Percentiles rank a stretch among this genome's conserved stretches.
phyloP scores from a whole-genome alignment of 1,140 invertebrate species.

The Anthonomus grandis region DNA sequence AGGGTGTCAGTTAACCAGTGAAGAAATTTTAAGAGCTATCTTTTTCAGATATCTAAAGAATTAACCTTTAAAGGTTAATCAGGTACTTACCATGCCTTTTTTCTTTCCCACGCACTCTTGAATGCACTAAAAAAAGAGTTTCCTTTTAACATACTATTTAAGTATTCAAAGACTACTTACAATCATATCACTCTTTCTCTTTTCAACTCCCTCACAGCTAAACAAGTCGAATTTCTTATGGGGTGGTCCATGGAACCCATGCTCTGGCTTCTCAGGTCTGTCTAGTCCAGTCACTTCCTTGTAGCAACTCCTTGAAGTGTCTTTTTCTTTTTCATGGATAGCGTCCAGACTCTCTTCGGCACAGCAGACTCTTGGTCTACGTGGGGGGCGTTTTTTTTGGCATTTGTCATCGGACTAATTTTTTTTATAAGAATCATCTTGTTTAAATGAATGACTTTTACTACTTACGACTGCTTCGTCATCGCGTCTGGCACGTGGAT shows the following conservation, averaged over 20 bases:
- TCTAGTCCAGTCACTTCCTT: constrained; percentile 35
- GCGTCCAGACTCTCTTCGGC: constrained; percentile 34
- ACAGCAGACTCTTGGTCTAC: constrained; percentile 34
- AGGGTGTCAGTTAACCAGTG: too few species aligned
- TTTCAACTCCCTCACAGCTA: constrained; percentile 38
- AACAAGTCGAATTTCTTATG: constrained; percentile 35
- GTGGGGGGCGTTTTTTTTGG: constrained; percentile 17
- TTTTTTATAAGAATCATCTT: constrained; percentile 7
- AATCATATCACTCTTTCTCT: constrained; percentile 35
- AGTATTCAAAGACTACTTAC: constrained; percentile 26
- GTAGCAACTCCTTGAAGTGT: constrained; percentile 37
- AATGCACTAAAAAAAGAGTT: constrained; percentile 39
- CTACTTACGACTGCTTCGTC: constrained; percentile 29
- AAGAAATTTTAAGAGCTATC: too few species aligned
- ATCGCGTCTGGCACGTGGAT: constrained; percentile 22
- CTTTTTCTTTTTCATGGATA: constrained; percentile 32
- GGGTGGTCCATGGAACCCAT: neutral
- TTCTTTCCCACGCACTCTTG: constrained; percentile 38
- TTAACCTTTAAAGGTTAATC: constrained; percentile 1
- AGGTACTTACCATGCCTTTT: constrained; percentile 38
- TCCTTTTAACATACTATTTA: neutral
- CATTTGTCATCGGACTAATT: constrained; percentile 33
- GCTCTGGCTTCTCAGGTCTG: constrained; percentile 18
- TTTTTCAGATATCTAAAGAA: constrained; percentile 7
- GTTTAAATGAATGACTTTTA: neutral